phyloP scores from a whole-genome alignment of 2,113 vertebrate genomes.

The Brevimyrus niger region DNA sequence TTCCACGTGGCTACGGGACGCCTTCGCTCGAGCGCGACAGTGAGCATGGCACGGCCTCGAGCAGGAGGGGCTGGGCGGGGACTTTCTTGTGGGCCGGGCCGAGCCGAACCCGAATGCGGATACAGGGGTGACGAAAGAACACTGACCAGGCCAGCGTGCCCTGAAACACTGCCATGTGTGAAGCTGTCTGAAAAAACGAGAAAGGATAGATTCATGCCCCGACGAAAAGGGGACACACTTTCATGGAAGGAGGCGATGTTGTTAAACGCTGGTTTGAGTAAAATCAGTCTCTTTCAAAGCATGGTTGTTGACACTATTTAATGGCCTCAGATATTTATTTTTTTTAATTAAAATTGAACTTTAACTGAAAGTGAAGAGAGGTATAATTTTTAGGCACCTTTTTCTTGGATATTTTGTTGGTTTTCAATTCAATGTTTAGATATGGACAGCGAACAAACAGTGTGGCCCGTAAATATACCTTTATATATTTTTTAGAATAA shows the following conservation, averaged over 20 bases:
- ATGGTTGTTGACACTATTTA: neutral
- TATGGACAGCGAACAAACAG: neutral
- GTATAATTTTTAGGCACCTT: neutral
- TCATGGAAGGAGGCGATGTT: neutral
- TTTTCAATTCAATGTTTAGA: neutral
- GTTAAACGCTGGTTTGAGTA: neutral
- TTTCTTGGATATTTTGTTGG: neutral
- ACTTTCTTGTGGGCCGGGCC: neutral
- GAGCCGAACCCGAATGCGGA: neutral
- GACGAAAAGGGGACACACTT: neutral
- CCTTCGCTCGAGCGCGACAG: slow-evolving; percentile 71
- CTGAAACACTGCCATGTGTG: neutral
- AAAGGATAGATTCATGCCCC: neutral
- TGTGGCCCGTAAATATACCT: neutral
- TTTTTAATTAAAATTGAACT: neutral
- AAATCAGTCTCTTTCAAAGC: neutral
- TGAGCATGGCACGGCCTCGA: slow-evolving; percentile 45
- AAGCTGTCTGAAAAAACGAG: neutral
- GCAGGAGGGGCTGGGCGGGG: neutral
- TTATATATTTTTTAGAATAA: neutral
- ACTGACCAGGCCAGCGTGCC: neutral
- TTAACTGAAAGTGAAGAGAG: neutral
- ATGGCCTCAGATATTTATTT: neutral
- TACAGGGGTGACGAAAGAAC: neutral
- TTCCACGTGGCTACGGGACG: slow-evolving; percentile 83